Evolutionary conservation across 2,888 invertebrate genomes (phyloP).

Genomic region (Yponomeuta cagnagella): DNA sequence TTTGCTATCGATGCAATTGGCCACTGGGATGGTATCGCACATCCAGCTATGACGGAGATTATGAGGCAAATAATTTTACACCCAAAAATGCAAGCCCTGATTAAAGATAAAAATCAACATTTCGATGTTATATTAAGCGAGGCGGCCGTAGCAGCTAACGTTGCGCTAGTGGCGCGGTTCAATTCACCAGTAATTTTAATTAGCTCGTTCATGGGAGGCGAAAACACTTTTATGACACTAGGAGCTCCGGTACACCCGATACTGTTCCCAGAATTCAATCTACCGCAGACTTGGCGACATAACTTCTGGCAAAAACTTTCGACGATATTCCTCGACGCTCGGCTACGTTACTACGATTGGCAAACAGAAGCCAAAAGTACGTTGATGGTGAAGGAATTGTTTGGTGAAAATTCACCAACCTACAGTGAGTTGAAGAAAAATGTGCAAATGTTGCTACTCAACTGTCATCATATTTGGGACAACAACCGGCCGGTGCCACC

Average conservation of each 20-base stretch:
- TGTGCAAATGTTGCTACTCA: constrained; percentile 15
- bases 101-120: constrained; percentile 12
- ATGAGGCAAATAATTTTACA: constrained; percentile 6
- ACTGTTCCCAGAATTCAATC: constrained; percentile 9
- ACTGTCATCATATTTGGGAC: constrained; percentile 16
- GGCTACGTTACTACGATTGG: constrained; percentile 4
- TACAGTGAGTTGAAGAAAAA: constrained; percentile 7
- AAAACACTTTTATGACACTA: neutral
- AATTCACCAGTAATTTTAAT: constrained; percentile 14
- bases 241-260: constrained; percentile 12
- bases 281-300: neutral
- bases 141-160: neutral
- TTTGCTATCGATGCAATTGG: neutral
- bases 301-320: constrained; percentile 6
- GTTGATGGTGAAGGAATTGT: constrained; percentile 2
- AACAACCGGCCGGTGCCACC: constrained; percentile 15
- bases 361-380: neutral
- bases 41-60: neutral
- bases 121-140: constrained; percentile 15
- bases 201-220: constrained; percentile 10
- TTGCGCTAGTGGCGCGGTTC: constrained; percentile 5
- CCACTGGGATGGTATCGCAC: neutral
- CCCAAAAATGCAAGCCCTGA: constrained; percentile 11
- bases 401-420: constrained; percentile 8
- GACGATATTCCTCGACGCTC: neutral